These are phyloP conservation scores for Chaenocephalus aceratus DNA, from an alignment of 2,113 vertebrate genomes.

Conservation along the genomic window DNA sequence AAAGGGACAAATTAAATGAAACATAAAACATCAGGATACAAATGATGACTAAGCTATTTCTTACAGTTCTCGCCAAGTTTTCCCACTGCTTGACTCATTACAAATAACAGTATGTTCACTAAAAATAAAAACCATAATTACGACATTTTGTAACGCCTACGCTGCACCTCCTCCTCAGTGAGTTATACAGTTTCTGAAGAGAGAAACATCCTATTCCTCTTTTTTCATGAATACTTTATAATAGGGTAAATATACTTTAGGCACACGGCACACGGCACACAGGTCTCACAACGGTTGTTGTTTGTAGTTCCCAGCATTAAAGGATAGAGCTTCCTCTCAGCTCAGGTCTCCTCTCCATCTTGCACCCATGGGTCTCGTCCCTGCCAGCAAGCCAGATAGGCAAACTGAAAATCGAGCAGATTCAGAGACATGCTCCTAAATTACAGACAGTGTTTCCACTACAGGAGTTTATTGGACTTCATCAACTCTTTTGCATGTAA, in stretches of 20 bases:
- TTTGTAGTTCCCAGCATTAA: neutral
- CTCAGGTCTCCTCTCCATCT: constrained; percentile 10
- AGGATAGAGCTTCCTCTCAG: constrained; percentile 8
- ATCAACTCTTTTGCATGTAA: constrained; percentile 24
- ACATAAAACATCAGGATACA: too few relatives aligned
- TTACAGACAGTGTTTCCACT: constrained; percentile 36
- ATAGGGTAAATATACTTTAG: constrained; percentile 1
- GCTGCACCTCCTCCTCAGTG: neutral
- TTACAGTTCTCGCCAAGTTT: too few relatives aligned
- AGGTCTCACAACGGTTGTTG: constrained; percentile 12
- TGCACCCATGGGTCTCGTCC: constrained; percentile 12
- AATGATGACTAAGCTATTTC: too few relatives aligned
- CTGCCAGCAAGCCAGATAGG: constrained; percentile 17
- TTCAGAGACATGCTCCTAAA: constrained; percentile 48
- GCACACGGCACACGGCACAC: neutral
- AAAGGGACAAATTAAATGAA: too few relatives aligned
- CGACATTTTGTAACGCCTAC: constrained; percentile 20
- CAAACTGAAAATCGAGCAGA: constrained; percentile 20
- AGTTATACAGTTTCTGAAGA: neutral
- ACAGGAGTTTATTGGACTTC: constrained; percentile 33
- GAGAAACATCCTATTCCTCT: neutral
- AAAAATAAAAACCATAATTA: constrained; percentile 20
- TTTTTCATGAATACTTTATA: constrained; percentile 1
- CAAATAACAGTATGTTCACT: constrained; percentile 2
- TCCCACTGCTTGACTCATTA: neutral